Evolutionary conservation across 2,888 invertebrate genomes (phyloP).

Genomic region (Sussaba pulchella): DNA sequence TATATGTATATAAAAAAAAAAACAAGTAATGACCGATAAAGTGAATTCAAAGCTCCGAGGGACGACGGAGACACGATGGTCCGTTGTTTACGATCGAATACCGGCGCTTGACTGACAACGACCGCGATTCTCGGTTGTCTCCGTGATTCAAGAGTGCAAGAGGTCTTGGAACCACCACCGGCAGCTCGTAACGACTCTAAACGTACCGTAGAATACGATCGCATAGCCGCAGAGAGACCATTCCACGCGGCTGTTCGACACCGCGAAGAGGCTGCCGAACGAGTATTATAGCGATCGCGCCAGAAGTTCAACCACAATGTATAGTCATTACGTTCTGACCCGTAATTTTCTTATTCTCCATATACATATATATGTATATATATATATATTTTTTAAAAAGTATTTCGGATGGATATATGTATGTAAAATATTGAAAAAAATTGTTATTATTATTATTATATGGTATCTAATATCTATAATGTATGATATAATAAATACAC

Average conservation of each 20-base stretch:
- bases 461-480: no score
- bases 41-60: neutral
- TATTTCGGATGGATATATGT: no score
- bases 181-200: neutral
- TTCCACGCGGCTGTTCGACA: neutral
- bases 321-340: constrained; percentile 30
- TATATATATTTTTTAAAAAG: no score
- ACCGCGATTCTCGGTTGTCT: constrained; percentile 12
- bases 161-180: constrained; percentile 18
- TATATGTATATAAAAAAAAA: no score
- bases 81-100: constrained; percentile 25
- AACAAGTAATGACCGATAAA: neutral
- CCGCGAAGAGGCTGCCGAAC: constrained; percentile 13
- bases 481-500: no score
- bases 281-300: neutral
- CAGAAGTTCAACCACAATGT: constrained; percentile 45
- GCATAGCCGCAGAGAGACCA: constrained; percentile 8
- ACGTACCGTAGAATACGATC: constrained; percentile 13
- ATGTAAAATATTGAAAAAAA: no score
- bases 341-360: neutral
- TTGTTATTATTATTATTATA: no score
- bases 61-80: neutral
- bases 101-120: constrained; percentile 35
- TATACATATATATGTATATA: no score
- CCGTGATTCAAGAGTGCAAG: constrained; percentile 14